Evolutionary conservation across 2,888 invertebrate species (phyloP).

Genomic region (Drosophila neotestacea): DNA sequence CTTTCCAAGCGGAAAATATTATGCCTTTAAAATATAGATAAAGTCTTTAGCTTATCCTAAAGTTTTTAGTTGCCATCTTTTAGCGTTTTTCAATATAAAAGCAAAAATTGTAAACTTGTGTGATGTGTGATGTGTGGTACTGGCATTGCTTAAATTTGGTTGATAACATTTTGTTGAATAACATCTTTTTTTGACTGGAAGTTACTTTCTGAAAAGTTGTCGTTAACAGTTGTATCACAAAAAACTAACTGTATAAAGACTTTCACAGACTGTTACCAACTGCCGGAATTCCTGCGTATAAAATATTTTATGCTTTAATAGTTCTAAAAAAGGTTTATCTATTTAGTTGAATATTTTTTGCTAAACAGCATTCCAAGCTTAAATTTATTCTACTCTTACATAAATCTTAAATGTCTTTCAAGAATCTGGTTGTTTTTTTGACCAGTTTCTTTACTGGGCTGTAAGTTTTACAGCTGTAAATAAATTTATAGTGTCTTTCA

Average conservation of each 20-base stretch:
- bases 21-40: constrained; percentile 35
- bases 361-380: neutral
- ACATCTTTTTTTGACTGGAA: constrained; percentile 43
- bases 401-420: too few relatives aligned
- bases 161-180: constrained; percentile 28
- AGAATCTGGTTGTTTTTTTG: too few relatives aligned
- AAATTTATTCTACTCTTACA: neutral
- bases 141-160: constrained; percentile 27
- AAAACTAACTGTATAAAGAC: neutral
- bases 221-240: constrained; percentile 22
- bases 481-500: neutral
- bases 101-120: constrained; percentile 46
- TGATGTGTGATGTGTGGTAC: constrained; percentile 18
- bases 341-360: neutral
- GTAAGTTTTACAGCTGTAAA: neutral
- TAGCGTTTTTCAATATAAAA: constrained; percentile 47
- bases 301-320: neutral
- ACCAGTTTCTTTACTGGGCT: too few relatives aligned
- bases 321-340: neutral
- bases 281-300: neutral
- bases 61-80: constrained; percentile 21
- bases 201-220: constrained; percentile 31
- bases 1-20: constrained; percentile 52
- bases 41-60: constrained; percentile 33
- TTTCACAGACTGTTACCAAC: neutral